Evolutionary conservation across 2,888 invertebrate genomes (phyloP).

Genomic region (Acanthosepion pharaonis): DNA sequence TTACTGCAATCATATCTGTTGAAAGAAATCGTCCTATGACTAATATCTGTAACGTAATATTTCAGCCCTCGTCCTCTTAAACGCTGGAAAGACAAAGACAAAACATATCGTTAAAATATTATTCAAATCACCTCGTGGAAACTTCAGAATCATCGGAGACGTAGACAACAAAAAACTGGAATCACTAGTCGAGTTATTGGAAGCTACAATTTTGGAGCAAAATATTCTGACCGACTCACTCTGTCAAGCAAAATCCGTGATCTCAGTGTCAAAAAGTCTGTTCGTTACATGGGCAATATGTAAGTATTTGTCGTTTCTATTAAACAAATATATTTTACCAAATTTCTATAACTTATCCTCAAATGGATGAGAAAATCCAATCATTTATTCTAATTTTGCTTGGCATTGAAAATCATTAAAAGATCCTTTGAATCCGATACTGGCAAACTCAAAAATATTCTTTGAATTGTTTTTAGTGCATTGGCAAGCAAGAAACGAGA

Average conservation of each 20-base stretch:
- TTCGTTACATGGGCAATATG: conserved; percentile 51
- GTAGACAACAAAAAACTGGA: conserved; percentile 2
- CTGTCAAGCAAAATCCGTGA: conserved; percentile 53
- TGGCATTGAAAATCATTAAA: too few relatives aligned
- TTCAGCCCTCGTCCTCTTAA: not conserved
- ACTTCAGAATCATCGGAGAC: not conserved
- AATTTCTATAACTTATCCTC: too few relatives aligned
- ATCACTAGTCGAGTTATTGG: conserved; percentile 44
- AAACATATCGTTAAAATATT: conserved; percentile 10
- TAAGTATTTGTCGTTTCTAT: conserved; percentile 47
- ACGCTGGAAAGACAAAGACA: not conserved
- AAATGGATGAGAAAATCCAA: too few relatives aligned
- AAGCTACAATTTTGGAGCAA: conserved; percentile 46
- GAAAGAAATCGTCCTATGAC: too few relatives aligned
- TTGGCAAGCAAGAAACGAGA: not conserved
- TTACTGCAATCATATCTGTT: too few relatives aligned
- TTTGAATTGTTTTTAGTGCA: not conserved
- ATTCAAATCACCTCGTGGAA: conserved; percentile 37
- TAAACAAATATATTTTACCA: not conserved
- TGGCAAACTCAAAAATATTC: not conserved
- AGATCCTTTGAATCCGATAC: not conserved
- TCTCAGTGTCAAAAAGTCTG: conserved; percentile 50
- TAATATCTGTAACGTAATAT: not conserved
- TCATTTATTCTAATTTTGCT: too few relatives aligned
- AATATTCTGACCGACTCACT: conserved; percentile 48